Conservation (phyloP, 2,888 invertebrate genomes). For the Tuta absoluta region DNA sequence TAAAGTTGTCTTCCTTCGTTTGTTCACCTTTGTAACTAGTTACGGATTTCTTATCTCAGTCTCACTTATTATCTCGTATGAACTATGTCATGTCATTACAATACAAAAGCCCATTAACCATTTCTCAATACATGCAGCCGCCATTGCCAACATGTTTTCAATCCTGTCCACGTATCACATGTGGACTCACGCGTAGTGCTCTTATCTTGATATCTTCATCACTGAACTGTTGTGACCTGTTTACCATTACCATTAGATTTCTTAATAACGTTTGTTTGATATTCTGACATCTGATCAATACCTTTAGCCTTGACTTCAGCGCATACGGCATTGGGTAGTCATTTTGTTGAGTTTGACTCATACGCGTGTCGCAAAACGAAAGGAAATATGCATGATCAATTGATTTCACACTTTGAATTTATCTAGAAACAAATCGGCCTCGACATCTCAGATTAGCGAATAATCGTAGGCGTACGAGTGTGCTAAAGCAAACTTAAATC, state of each 20-base stretch:
- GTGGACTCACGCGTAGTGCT: conserved; percentile 19
- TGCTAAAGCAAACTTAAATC: neutral
- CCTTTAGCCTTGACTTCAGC: conserved; percentile 44
- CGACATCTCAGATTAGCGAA: neutral
- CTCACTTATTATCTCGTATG: neutral
- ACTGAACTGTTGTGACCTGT: conserved; percentile 44
- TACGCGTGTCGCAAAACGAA: conserved; percentile 31
- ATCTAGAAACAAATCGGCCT: conserved; percentile 28
- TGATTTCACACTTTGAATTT: conserved; percentile 26
- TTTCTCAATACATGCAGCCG: neutral
- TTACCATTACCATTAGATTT: conserved; percentile 44
- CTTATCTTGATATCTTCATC: conserved; percentile 58
- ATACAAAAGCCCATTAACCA: conserved; percentile 1
- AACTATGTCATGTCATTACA: neutral
- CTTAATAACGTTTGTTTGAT: conserved; percentile 57
- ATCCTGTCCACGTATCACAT: conserved; percentile 13
- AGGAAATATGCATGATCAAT: conserved; percentile 32
- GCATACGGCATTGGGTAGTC: conserved; percentile 45
- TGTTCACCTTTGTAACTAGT: neutral
- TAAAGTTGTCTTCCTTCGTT: conserved; percentile 24
- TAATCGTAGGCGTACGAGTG: neutral
- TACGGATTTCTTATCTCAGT: neutral
- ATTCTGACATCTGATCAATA: conserved; percentile 56
- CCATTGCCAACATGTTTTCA: conserved; percentile 19
- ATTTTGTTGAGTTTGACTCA: conserved; percentile 25